phyloP scores from a whole-genome alignment of 1,140 invertebrate species.

The Pseudomyrmex pallidus region DNA sequence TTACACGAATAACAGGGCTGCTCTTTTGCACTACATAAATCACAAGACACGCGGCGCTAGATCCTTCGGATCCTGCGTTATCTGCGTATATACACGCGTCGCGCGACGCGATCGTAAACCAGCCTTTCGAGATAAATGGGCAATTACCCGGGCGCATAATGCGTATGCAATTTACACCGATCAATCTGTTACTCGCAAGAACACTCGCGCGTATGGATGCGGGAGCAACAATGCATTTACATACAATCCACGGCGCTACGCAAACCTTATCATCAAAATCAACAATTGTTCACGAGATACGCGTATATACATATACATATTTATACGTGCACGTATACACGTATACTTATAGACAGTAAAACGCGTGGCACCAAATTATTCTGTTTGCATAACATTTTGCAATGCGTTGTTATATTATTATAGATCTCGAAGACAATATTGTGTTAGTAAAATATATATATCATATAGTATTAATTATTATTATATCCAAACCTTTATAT shows the following conservation, averaged over 20 bases:
- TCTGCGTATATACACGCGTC: slow-evolving; percentile 10
- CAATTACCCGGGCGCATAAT: slow-evolving; percentile 55
- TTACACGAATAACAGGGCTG: slow-evolving; percentile 47
- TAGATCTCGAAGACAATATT: too few relatives aligned
- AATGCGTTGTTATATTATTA: too few relatives aligned
- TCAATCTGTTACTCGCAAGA: slow-evolving; percentile 53
- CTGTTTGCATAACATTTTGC: not conserved
- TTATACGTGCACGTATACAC: too few relatives aligned
- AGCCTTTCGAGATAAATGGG: slow-evolving; percentile 52
- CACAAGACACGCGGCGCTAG: slow-evolving; percentile 31
- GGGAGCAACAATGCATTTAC: not conserved
- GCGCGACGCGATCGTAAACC: slow-evolving; percentile 37
- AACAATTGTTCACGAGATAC: not conserved
- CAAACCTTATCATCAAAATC: slow-evolving; percentile 20
- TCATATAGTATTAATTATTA: too few relatives aligned
- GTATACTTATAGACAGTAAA: not conserved
- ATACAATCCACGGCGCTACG: not conserved
- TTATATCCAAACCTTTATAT: too few relatives aligned
- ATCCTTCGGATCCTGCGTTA: slow-evolving; percentile 38
- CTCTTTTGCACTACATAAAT: slow-evolving; percentile 60
- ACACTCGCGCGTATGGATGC: slow-evolving; percentile 13
- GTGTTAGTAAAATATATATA: too few relatives aligned
- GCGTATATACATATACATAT: too few relatives aligned
- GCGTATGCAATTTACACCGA: slow-evolving; percentile 54
- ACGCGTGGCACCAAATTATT: not conserved